Conservation (phyloP, 1,140 invertebrate species). For the Nasonia vitripennis region DNA sequence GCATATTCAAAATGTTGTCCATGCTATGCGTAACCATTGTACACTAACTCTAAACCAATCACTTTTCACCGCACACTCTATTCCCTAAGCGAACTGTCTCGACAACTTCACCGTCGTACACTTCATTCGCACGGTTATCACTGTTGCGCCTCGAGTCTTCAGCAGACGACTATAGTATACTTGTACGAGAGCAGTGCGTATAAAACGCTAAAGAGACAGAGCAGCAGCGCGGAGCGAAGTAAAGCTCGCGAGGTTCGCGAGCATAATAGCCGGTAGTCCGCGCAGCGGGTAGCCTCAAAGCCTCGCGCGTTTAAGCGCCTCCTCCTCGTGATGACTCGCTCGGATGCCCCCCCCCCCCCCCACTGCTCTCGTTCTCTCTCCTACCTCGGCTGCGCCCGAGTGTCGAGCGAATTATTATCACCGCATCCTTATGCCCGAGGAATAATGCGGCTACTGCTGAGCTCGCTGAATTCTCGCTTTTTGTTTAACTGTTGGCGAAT, state of each 20-base stretch:
- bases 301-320: conserved; percentile 18
- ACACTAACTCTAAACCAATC: conserved; percentile 6
- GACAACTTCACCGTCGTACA: neutral
- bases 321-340: conserved; percentile 14
- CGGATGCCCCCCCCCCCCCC: neutral
- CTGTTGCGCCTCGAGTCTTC: neutral
- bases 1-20: conserved; percentile 74
- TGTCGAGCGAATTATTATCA: neutral
- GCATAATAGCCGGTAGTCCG: conserved; percentile 52
- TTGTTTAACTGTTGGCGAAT: too few relatives aligned
- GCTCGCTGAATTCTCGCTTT: too few relatives aligned
- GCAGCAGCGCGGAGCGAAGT: conserved; percentile 36
- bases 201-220: neutral
- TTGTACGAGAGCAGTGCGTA: neutral
- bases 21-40: conserved; percentile 73
- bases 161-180: neutral
- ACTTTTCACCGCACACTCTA: neutral
- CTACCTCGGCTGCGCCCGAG: neutral
- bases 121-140: neutral
- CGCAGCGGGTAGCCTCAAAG: conserved; percentile 48
- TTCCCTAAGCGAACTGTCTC: neutral
- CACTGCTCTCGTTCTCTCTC: neutral
- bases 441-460: too few relatives aligned
- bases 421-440: too few relatives aligned
- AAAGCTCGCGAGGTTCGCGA: conserved; percentile 52